Evolutionary conservation across 2,113 vertebrate genomes (phyloP).

Genomic region (Acanthochromis polyacanthus): DNA sequence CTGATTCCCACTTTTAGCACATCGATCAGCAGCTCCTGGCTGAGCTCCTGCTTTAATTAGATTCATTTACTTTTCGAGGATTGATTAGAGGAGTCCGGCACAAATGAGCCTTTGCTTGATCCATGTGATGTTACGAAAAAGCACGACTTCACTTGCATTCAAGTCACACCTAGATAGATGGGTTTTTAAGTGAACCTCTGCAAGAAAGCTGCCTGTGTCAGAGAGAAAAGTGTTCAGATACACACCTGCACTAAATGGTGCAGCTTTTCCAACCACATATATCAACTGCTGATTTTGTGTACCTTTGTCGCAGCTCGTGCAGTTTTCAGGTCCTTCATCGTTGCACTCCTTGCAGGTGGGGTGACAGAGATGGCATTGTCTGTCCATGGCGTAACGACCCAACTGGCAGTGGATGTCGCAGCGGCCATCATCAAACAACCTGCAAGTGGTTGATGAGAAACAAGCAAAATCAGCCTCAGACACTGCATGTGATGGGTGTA

Average conservation of each 20-base stretch:
- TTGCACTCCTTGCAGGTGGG: conserved; percentile 90
- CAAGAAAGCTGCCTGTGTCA: conserved; percentile 7
- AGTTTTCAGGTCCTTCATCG: conserved; percentile 88
- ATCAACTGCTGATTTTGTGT: conserved; percentile 22
- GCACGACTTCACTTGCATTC: conserved; percentile 28
- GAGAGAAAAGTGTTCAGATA: not conserved
- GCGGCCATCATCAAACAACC: conserved; percentile 87
- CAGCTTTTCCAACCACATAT: not conserved
- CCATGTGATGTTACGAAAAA: conserved; percentile 37
- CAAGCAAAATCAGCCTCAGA: not conserved
- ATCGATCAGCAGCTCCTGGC: conserved; percentile 36
- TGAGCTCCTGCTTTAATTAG: conserved; percentile 61
- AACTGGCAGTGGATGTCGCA: conserved; percentile 85
- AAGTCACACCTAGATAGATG: conserved; percentile 30
- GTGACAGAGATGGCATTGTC: conserved; percentile 90
- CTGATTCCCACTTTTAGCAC: conserved; percentile 32
- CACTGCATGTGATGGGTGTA: not conserved
- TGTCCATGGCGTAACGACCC: conserved; percentile 84
- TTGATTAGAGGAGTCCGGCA: conserved; percentile 51
- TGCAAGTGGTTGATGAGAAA: conserved; percentile 61
- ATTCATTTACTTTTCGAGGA: conserved; percentile 52
- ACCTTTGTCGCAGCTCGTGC: conserved; percentile 91
- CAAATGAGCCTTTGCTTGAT: conserved; percentile 60
- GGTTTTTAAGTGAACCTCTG: conserved; percentile 25
- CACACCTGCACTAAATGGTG: not conserved